Evolutionary conservation across 2,113 vertebrate genomes (phyloP).

Genomic region (Sprattus sprattus): DNA sequence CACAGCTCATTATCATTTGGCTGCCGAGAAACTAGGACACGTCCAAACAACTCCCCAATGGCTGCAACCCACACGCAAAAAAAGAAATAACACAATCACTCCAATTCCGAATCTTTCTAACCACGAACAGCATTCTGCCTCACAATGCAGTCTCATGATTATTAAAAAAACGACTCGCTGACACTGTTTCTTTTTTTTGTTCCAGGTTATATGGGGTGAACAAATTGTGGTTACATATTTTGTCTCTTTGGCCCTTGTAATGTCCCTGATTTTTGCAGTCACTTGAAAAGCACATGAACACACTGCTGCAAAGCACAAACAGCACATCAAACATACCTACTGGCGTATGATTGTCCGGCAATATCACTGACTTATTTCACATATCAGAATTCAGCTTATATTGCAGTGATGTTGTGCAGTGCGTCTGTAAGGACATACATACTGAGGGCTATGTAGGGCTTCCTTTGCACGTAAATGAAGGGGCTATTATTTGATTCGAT

Average conservation of each 20-base stretch:
- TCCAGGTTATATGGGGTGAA: neutral
- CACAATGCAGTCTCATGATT: neutral
- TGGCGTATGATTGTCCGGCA: neutral
- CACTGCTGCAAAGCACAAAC: neutral
- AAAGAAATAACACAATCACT: neutral
- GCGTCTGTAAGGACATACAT: neutral
- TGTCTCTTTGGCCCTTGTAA: neutral
- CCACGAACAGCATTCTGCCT: neutral
- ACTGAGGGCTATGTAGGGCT: neutral
- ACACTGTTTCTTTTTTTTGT: conserved; percentile 3
- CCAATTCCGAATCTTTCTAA: neutral
- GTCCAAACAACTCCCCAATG: conserved; percentile 45
- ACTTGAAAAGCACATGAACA: neutral
- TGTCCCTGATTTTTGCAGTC: neutral
- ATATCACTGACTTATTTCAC: neutral
- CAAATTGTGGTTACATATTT: neutral
- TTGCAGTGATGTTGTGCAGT: neutral
- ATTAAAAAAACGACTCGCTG: neutral
- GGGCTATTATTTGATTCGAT: conserved; percentile 18
- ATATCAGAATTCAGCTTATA: neutral
- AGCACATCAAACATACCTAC: neutral
- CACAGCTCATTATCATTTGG: conserved; percentile 61
- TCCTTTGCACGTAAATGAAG: neutral
- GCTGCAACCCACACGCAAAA: conserved; percentile 14
- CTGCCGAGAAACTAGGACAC: conserved; percentile 58